Evolutionary conservation across 2,797 vertebrate species (phyloP), one percentile per base, ranked within the genome.

Genomic region (Galagoides demidoff): DNA sequence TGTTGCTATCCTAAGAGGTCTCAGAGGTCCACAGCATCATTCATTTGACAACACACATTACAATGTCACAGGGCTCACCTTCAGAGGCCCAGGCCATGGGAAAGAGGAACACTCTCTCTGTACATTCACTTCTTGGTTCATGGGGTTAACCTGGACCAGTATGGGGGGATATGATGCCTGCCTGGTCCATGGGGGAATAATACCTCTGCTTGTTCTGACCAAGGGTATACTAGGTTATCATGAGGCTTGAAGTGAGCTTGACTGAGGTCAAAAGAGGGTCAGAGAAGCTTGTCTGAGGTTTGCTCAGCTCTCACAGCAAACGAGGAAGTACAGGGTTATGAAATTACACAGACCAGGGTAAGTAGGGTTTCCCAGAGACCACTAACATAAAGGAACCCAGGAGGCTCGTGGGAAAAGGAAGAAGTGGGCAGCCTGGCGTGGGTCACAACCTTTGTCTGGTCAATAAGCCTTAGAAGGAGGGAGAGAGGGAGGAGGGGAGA

Each of bases 251-350:
- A 95, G 86, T 55, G 91, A 0, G 49, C 95, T 95, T 96, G 93
- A 94, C 89, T 95, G 68, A 97, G 97, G 98, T 97, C 97, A 95
- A 70, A 96, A 88, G 94, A 89, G 93, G 97, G 97, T 98, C 96
- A 98, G 20, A 13, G 81, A 97, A 97, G 97, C 6, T 92, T 97
- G 96, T 93, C 96, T 96, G 95, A 97, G 97, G 98, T 98, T 93
- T n/a, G 59, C 43, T 95, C 95, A 73, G 71, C 97, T 97, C 93
- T 93, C 92, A 98, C 83, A 98, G 91, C 93, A 98, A 98, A 98
- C 96, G 94, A 97, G 98, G 98, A 99, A 99, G 98, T 98, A 85
- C 81, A 88, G 88, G 95, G 95, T 98, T 98, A 97, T 31, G 76
- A 98, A 99, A 99, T 0, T 2, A 98, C 97, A 98, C 97, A 98